These are phyloP conservation scores for Leptonema lineaticorne DNA, from an alignment of 1,140 invertebrate species.

Conservation along the genomic window DNA sequence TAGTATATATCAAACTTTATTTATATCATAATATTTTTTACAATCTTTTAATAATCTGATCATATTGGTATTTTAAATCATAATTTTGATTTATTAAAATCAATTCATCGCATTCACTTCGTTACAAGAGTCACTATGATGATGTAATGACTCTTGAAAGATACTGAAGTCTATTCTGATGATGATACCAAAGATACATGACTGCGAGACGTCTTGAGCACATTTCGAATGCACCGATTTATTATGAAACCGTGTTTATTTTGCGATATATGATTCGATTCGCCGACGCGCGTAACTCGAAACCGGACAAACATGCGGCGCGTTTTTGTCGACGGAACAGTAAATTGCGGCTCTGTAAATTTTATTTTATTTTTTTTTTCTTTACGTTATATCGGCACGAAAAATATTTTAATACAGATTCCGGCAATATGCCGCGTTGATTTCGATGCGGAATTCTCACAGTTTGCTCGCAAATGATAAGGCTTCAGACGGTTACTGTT, in stretches of 20 bases:
- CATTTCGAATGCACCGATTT: too few relatives aligned
- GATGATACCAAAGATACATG: background rate
- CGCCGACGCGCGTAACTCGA: background rate
- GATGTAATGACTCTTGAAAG: too few relatives aligned
- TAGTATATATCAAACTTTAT: too few relatives aligned
- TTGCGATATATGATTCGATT: conserved; percentile 7
- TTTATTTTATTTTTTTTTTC: too few relatives aligned
- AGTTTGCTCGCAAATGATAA: conserved; percentile 1
- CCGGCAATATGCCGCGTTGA: background rate
- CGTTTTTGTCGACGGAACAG: background rate
- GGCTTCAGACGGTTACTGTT: background rate
- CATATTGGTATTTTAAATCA: too few relatives aligned
- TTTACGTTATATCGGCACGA: too few relatives aligned
- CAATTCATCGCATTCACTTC: too few relatives aligned
- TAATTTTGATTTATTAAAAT: too few relatives aligned
- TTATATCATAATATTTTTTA: too few relatives aligned
- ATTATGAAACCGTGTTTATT: conserved; percentile 6
- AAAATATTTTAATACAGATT: too few relatives aligned
- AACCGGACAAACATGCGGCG: background rate
- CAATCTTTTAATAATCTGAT: too few relatives aligned
- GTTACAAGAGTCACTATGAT: too few relatives aligned
- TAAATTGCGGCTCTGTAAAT: background rate
- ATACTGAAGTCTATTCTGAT: background rate
- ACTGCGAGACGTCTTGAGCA: background rate
- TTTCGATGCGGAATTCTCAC: conserved; percentile 5